Evolutionary conservation across 2,797 vertebrate genomes (phyloP).

Genomic region (Eidolon dupreanum): DNA sequence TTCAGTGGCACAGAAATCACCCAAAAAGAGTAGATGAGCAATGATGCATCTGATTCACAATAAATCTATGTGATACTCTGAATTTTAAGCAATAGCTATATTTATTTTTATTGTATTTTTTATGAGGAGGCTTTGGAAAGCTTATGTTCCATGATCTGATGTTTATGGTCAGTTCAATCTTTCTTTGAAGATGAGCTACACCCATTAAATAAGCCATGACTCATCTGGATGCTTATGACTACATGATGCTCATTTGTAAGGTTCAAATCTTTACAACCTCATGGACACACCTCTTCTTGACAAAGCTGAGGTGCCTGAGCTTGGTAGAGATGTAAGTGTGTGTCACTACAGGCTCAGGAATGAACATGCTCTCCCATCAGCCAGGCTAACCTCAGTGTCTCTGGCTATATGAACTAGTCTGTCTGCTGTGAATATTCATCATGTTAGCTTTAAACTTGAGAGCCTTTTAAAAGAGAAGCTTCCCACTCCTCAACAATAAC

Average conservation of each 20-base stretch:
- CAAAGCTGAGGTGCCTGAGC: slow-evolving; percentile 71
- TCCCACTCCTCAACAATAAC: slow-evolving; percentile 76
- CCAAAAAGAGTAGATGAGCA: slow-evolving; percentile 41
- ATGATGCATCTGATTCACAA: slow-evolving; percentile 47
- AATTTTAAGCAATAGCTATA: slow-evolving; percentile 78
- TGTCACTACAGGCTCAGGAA: slow-evolving; percentile 75
- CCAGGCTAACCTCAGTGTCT: slow-evolving; percentile 78
- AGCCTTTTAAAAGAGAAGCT: slow-evolving; percentile 74
- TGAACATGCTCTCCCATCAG: slow-evolving; percentile 65
- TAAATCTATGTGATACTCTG: slow-evolving; percentile 68
- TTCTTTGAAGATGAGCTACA: slow-evolving; percentile 83
- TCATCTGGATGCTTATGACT: slow-evolving; percentile 78
- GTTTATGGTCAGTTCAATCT: slow-evolving; percentile 79
- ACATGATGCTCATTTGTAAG: slow-evolving; percentile 70
- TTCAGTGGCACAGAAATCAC: background rate
- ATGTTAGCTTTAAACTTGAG: slow-evolving; percentile 74
- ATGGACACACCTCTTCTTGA: slow-evolving; percentile 77
- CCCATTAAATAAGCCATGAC: slow-evolving; percentile 82
- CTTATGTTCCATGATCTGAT: slow-evolving; percentile 74
- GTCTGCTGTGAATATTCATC: slow-evolving; percentile 75
- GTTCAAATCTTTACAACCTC: slow-evolving; percentile 77
- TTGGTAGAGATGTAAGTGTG: slow-evolving; percentile 70
- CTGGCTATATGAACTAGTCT: slow-evolving; percentile 74
- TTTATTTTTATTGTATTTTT: slow-evolving; percentile 82
- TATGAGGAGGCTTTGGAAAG: slow-evolving; percentile 74